Conservation (phyloP, 2,888 invertebrate species). For the Leptinotarsa peninsularis region DNA sequence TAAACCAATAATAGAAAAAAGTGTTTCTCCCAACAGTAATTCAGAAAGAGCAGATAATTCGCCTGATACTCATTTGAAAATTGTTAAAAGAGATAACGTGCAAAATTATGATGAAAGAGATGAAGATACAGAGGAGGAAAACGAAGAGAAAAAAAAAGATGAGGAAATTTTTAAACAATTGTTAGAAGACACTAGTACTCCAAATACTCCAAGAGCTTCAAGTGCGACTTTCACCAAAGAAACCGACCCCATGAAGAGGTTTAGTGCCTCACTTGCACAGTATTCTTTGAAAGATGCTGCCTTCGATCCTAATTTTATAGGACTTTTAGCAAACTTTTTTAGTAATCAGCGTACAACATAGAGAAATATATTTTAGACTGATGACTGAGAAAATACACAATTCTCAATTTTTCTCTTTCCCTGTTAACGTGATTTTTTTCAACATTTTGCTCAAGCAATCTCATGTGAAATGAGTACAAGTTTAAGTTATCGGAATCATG, state of each 20-base stretch:
- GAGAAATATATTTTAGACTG: conserved; percentile 26
- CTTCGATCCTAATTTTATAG: conserved; percentile 60
- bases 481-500: background rate
- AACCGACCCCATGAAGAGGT: conserved; percentile 55
- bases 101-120: conserved; percentile 42
- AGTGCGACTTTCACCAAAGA: conserved; percentile 49
- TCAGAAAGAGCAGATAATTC: background rate
- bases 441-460: background rate
- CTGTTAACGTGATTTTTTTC: conserved; percentile 16
- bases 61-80: conserved; percentile 14
- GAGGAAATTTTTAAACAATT: conserved; percentile 59
- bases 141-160: conserved; percentile 58
- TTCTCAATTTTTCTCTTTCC: conserved; percentile 2
- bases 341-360: conserved; percentile 43
- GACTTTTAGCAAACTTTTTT: conserved; percentile 61
- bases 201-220: conserved; percentile 45
- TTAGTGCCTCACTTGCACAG: conserved; percentile 61
- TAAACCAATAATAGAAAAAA: conserved; percentile 24
- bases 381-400: background rate
- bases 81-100: conserved; percentile 20
- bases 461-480: background rate
- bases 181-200: conserved; percentile 56
- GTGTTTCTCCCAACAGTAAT: background rate
- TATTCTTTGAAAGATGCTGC: conserved; percentile 58
- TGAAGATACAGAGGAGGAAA: conserved; percentile 49